A percentile compares a stretch with the other conserved stretches of the same genome.
Evolutionary conservation across 2,888 invertebrate genomes (phyloP).

Genomic region (Drosophila birchii): DNA sequence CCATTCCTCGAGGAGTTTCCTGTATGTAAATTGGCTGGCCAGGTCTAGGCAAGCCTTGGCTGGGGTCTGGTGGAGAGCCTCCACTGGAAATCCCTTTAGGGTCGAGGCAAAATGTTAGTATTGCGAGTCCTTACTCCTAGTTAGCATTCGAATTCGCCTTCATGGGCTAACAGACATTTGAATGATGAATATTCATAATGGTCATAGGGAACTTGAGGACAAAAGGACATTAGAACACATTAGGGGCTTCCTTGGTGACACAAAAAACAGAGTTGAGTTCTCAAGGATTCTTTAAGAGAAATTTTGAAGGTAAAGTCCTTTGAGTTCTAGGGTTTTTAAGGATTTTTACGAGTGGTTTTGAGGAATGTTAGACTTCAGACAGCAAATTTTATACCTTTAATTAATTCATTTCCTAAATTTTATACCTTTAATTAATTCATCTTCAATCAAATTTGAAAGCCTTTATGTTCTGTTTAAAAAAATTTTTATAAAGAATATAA

Average conservation of each 20-base stretch:
- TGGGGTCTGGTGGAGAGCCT: slow-evolving; percentile 44
- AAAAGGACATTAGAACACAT: slow-evolving; percentile 11
- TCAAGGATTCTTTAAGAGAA: slow-evolving; percentile 1
- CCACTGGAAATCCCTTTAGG: slow-evolving; percentile 51
- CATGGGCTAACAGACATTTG: slow-evolving; percentile 1
- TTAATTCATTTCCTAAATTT: no score
- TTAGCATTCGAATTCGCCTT: slow-evolving; percentile 2
- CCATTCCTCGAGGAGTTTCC: slow-evolving; percentile 56
- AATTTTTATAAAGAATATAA: no score
- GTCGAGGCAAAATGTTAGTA: slow-evolving; percentile 67
- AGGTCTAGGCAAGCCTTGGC: slow-evolving; percentile 54
- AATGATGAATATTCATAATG: slow-evolving; percentile 41
- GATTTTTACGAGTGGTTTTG: background rate
- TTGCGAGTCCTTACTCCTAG: background rate
- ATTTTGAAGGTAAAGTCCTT: background rate
- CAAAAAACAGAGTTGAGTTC: background rate
- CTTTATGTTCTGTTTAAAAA: no score
- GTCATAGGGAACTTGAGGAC: slow-evolving; percentile 18
- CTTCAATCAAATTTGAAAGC: no score
- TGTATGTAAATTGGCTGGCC: slow-evolving; percentile 73
- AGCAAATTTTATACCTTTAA: no score
- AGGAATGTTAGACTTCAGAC: background rate
- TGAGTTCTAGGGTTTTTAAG: background rate
- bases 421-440: no score
- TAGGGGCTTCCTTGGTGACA: slow-evolving; percentile 21